These are phyloP conservation scores for Volucella inflata DNA, from an alignment of 2,888 invertebrate species.

Conservation along the genomic window DNA sequence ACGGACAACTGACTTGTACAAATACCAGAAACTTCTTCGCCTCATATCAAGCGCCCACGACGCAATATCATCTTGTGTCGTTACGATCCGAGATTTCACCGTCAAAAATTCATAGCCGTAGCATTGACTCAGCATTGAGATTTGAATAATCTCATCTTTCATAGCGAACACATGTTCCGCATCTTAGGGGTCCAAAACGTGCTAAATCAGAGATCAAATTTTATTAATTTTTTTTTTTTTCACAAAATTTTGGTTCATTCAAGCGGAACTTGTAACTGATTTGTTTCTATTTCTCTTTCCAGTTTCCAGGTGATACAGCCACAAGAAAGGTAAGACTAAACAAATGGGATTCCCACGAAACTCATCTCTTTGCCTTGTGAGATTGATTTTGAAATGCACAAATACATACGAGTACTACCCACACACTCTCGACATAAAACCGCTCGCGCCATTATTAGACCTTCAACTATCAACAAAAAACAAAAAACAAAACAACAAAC, in stretches of 20 bases:
- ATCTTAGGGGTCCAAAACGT: constrained; percentile 9
- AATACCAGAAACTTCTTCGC: constrained; percentile 8
- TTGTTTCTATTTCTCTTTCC: constrained; percentile 25
- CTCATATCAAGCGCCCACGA: constrained; percentile 41
- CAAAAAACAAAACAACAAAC: too few relatives aligned
- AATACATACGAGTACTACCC: too few relatives aligned
- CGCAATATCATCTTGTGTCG: constrained; percentile 47
- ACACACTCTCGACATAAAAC: constrained; percentile 28
- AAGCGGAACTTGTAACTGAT: constrained; percentile 30
- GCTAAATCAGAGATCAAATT: constrained; percentile 29
- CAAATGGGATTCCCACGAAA: constrained; percentile 59
- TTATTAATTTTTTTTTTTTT: neutral
- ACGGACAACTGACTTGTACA: constrained; percentile 1
- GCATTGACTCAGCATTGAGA: neutral
- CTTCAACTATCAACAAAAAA: constrained; percentile 38
- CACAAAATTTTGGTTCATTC: constrained; percentile 29
- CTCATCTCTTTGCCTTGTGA: constrained; percentile 18
- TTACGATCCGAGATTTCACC: neutral
- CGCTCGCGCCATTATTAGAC: constrained; percentile 19
- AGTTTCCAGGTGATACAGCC: constrained; percentile 58
- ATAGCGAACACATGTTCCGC: constrained; percentile 9
- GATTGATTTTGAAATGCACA: constrained; percentile 44
- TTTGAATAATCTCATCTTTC: constrained; percentile 4
- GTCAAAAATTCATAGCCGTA: too few relatives aligned
- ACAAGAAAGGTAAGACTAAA: constrained; percentile 49